phyloP scores from a whole-genome alignment of 2,888 invertebrate genomes.

The Drosophila meridionalis region DNA sequence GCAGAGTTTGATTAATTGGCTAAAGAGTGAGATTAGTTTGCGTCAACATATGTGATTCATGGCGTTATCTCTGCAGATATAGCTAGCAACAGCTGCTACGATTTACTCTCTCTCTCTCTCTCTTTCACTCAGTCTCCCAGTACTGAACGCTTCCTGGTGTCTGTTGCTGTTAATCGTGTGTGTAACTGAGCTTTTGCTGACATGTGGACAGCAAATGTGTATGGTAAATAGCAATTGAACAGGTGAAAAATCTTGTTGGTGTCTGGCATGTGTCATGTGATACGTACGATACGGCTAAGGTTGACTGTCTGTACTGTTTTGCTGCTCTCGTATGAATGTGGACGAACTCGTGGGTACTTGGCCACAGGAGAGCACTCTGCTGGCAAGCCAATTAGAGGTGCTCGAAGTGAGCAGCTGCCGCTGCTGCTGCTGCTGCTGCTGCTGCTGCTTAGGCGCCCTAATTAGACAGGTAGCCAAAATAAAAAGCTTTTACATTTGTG shows the following conservation, averaged over 20 bases:
- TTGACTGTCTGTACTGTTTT: constrained; percentile 22
- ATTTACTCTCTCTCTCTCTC: not conserved
- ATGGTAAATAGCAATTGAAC: constrained; percentile 60
- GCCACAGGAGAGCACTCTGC: constrained; percentile 18
- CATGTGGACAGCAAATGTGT: constrained; percentile 55
- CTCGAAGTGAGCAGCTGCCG: constrained; percentile 40
- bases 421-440: not conserved
- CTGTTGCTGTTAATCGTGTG: constrained; percentile 27
- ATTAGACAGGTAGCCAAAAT: constrained; percentile 42
- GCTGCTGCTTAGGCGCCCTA: constrained; percentile 40
- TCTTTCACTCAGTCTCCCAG: not conserved
- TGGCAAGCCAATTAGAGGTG: constrained; percentile 62
- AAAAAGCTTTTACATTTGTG: constrained; percentile 44
- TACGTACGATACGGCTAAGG: constrained; percentile 50
- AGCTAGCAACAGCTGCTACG: constrained; percentile 28
- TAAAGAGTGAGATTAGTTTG: constrained; percentile 24
- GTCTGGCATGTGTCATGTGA: constrained; percentile 64
- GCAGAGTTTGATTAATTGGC: constrained; percentile 26
- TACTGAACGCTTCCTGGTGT: constrained; percentile 32
- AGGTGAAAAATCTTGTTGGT: constrained; percentile 65
- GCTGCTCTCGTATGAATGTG: constrained; percentile 14
- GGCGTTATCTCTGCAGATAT: constrained; percentile 14
- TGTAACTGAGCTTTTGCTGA: constrained; percentile 44
- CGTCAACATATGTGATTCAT: constrained; percentile 18
- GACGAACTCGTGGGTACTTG: constrained; percentile 26